A percentile compares a stretch with the other conserved stretches of the same genome.
phyloP scores from a whole-genome alignment of 2,113 vertebrate genomes.

The Carassius gibelio region DNA sequence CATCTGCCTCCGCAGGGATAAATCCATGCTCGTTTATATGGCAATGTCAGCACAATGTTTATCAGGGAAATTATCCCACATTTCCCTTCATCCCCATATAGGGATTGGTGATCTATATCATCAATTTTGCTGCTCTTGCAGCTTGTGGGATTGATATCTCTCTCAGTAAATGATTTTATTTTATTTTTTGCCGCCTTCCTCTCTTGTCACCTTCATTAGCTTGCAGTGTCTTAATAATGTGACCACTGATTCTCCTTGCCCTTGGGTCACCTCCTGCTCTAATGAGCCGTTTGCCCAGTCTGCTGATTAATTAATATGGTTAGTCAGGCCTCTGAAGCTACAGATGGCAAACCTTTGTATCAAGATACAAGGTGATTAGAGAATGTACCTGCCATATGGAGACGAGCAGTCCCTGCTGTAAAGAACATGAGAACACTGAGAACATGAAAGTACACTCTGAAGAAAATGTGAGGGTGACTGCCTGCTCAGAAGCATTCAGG shows the following conservation, averaged over 20 bases:
- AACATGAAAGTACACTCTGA: background rate
- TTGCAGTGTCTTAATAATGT: constrained; percentile 62
- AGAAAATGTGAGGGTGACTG: background rate
- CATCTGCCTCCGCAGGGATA: constrained; percentile 58
- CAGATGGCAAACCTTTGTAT: constrained; percentile 39
- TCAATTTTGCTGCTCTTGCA: constrained; percentile 71
- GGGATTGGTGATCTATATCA: constrained; percentile 78
- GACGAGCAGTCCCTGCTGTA: background rate
- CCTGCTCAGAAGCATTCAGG: background rate
- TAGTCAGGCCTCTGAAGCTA: constrained; percentile 36
- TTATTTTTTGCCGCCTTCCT: constrained; percentile 31
- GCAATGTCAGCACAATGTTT: constrained; percentile 75
- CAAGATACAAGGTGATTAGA: constrained; percentile 43
- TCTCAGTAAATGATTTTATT: constrained; percentile 12
- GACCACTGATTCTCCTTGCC: constrained; percentile 40
- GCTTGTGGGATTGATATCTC: constrained; percentile 70
- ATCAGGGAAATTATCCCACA: constrained; percentile 69
- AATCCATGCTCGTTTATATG: constrained; percentile 60
- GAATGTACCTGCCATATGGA: background rate
- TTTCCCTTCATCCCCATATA: constrained; percentile 63
- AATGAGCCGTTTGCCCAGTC: constrained; percentile 59
- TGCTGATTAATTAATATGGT: constrained; percentile 61
- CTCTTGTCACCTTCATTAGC: constrained; percentile 53
- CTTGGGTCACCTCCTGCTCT: constrained; percentile 47
- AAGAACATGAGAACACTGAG: background rate